phyloP scores from a whole-genome alignment of 1,140 invertebrate genomes.

The Zaprionus davidi region DNA sequence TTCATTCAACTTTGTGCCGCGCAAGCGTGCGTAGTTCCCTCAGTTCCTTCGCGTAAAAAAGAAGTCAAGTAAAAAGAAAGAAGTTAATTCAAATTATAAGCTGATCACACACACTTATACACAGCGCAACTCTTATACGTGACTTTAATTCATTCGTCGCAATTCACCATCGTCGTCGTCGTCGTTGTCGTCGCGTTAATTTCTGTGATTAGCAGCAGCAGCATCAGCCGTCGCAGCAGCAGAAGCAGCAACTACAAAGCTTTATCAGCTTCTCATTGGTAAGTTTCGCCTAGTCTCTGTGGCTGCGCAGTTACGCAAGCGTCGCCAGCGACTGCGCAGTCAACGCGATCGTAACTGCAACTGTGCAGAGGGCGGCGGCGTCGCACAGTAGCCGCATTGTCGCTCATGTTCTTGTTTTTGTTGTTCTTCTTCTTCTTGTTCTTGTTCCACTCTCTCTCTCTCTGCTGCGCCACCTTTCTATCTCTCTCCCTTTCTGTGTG shows the following conservation, averaged over 20 bases:
- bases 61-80: conserved; percentile 21
- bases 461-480: conserved; percentile 22
- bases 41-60: conserved; percentile 73
- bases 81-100: conserved; percentile 24
- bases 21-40: conserved; percentile 82
- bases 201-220: conserved; percentile 42
- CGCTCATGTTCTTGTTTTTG: conserved; percentile 42
- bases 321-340: conserved; percentile 43
- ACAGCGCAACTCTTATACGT: conserved; percentile 12
- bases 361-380: conserved; percentile 45
- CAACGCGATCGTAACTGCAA: conserved; percentile 35
- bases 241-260: conserved; percentile 12
- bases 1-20: conserved; percentile 82
- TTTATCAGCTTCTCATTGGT: conserved; percentile 39
- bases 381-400: conserved; percentile 63
- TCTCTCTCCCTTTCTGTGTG: neutral
- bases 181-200: conserved; percentile 39
- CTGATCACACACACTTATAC: neutral
- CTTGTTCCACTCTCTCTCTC: conserved; percentile 14
- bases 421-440: conserved; percentile 41
- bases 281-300: conserved; percentile 38
- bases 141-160: conserved; percentile 30
- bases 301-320: conserved; percentile 54
- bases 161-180: conserved; percentile 10
- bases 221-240: neutral